A percentile compares a stretch with the other conserved stretches of the same genome.
Conservation (phyloP, 1,140 invertebrate genomes). For the Archegozetes longisetosus region DNA sequence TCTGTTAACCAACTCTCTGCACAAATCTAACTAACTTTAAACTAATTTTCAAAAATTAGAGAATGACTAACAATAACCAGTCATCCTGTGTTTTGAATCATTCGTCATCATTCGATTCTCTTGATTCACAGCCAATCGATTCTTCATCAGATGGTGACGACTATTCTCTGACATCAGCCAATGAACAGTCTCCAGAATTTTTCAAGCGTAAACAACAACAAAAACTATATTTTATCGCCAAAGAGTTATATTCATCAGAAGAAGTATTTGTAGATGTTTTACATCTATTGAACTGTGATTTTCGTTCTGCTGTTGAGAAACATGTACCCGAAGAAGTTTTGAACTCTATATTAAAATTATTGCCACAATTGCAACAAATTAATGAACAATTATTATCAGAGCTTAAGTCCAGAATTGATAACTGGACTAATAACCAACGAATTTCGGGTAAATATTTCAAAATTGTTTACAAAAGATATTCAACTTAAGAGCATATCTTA, state of each 20-base stretch:
- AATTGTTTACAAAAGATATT: too few relatives aligned
- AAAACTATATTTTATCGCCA: slow-evolving; percentile 38
- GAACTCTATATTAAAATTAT: slow-evolving; percentile 40
- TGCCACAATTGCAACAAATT: slow-evolving; percentile 40
- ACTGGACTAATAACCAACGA: slow-evolving; percentile 33
- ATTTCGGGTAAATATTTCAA: background rate
- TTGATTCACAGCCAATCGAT: too few relatives aligned
- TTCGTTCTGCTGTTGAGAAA: background rate
- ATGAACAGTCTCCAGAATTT: background rate
- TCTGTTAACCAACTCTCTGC: too few relatives aligned
- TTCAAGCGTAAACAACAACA: slow-evolving; percentile 23
- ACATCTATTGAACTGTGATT: slow-evolving; percentile 40
- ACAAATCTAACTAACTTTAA: too few relatives aligned
- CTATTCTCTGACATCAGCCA: background rate
- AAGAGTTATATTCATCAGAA: slow-evolving; percentile 51
- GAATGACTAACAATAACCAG: too few relatives aligned
- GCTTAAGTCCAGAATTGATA: slow-evolving; percentile 41
- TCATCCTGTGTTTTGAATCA: too few relatives aligned
- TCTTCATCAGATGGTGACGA: background rate
- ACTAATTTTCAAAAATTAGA: too few relatives aligned
- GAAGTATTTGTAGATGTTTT: slow-evolving; percentile 49
- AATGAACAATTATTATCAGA: slow-evolving; percentile 49
- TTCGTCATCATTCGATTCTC: too few relatives aligned
- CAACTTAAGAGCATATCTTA: too few relatives aligned
- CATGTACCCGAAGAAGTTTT: slow-evolving; percentile 34